phyloP scores from a whole-genome alignment of 1,140 invertebrate species.

The Brachionus koreanus region DNA sequence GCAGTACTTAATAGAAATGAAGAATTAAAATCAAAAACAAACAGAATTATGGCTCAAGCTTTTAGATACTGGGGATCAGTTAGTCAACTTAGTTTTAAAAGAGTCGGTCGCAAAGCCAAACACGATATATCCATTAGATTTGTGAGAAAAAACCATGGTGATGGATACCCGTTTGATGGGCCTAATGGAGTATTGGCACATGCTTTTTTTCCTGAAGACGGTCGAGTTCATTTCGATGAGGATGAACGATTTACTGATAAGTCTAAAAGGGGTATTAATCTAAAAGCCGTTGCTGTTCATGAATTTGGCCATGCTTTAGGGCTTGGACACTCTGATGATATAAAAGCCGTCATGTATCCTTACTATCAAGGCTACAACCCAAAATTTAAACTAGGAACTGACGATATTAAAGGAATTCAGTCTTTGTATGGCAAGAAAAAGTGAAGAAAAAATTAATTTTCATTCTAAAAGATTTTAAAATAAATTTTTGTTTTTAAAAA shows the following conservation, averaged over 20 bases:
- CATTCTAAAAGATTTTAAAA: too few species aligned
- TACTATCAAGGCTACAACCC: constrained; percentile 51
- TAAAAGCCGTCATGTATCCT: constrained; percentile 58
- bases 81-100: background rate
- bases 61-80: background rate
- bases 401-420: constrained; percentile 53
- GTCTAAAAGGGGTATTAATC: background rate
- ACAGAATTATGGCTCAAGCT: background rate
- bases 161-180: constrained; percentile 49
- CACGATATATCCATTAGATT: constrained; percentile 21
- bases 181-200: constrained; percentile 54
- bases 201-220: constrained; percentile 53
- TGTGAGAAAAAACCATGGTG: background rate
- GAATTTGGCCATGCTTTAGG: constrained; percentile 61
- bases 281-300: constrained; percentile 54
- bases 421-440: constrained; percentile 50
- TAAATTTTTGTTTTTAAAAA: too few species aligned
- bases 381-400: constrained; percentile 48
- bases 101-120: background rate
- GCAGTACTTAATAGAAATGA: background rate
- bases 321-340: constrained; percentile 56
- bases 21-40: background rate
- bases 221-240: constrained; percentile 54
- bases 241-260: constrained; percentile 52
- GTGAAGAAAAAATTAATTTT: background rate